Conservation (phyloP, 1,140 invertebrate genomes). For the Caligus rogercresseyi region DNA sequence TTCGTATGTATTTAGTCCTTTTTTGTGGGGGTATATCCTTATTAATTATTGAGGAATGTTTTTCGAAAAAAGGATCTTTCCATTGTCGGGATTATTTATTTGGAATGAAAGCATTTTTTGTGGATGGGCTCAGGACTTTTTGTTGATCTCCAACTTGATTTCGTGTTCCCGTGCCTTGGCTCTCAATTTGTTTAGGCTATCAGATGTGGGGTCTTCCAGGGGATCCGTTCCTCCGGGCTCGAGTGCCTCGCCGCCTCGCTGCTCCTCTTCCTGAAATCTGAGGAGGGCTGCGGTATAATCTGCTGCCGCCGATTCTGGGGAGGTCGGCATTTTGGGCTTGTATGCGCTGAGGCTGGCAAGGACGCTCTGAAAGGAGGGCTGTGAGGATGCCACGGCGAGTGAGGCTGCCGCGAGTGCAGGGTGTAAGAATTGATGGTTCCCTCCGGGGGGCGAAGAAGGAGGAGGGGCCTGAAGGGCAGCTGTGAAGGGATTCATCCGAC, state of each 20-base stretch:
- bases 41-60: too few species aligned
- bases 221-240: not conserved
- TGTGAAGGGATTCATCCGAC: constrained; percentile 21
- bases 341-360: constrained; percentile 12
- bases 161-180: constrained; percentile 82
- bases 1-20: too few species aligned
- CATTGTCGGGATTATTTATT: too few species aligned
- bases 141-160: constrained; percentile 56
- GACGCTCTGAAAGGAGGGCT: constrained; percentile 17
- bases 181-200: constrained; percentile 36
- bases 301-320: not conserved
- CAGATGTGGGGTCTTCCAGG: constrained; percentile 21
- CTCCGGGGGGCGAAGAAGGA: constrained; percentile 20
- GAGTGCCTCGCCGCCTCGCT: not conserved
- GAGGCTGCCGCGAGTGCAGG: not conserved
- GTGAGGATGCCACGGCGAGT: constrained; percentile 20
- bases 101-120: too few species aligned
- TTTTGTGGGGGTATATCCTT: too few species aligned
- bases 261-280: not conserved
- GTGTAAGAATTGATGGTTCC: constrained; percentile 13
- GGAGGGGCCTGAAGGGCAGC: constrained; percentile 21
- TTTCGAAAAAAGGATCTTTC: too few species aligned
- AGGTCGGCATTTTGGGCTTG: not conserved
- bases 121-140: too few species aligned
- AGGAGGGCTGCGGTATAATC: constrained; percentile 10